Base-by-base conservation (phyloP, 2,797 vertebrate species). In the Carcharodon carcharias region DNA sequence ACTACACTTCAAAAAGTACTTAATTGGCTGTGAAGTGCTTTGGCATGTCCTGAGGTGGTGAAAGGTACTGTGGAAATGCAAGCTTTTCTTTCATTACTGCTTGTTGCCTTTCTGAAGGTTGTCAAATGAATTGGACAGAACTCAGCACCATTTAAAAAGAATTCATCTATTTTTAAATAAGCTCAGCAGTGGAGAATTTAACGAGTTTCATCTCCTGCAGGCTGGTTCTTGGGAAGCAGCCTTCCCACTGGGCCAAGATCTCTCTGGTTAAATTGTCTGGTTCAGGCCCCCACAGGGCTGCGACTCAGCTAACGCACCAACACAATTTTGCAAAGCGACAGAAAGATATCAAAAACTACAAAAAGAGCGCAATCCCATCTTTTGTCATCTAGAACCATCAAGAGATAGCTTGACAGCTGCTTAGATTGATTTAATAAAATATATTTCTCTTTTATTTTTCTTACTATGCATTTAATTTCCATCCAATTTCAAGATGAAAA, bases 401-500 rank as follows among this genome's bases (percentile, higher is more conserved):
- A 65, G 21, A 26, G n/a, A 2, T 23, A 26, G 91, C 21, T 93
- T n/a, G 7, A 65, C 23, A 67, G 23, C n/a, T 67, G 61, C 23
- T 93, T 63, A 26, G 11, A 23, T 21, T 21, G 91, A 67, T 45
- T 93, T 45, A 23, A 45, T 67, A 93, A 93, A 67, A 45, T 45
- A 26, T 67, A 93, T 67, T 45, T 67, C 91, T 82, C 4, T 40
- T 82, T 82, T 85, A 85, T 26, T 85, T 40, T 56, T n/a, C 69
- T 58, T 45, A 31, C 45, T 28, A 54, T 1, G 28, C 69, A 7
- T 77, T 69, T 73, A 12, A 77, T n/a, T 95, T 95, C 67, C 16
- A 71, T 77, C 50, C 94, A 58, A 77, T 71, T 95, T 95, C 67
- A 31, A 95, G 67, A 95, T 95, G 14, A 95, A 95, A 95, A 54